Conservation (phyloP, 1,140 invertebrate species). For the Psix sp. region DNA sequence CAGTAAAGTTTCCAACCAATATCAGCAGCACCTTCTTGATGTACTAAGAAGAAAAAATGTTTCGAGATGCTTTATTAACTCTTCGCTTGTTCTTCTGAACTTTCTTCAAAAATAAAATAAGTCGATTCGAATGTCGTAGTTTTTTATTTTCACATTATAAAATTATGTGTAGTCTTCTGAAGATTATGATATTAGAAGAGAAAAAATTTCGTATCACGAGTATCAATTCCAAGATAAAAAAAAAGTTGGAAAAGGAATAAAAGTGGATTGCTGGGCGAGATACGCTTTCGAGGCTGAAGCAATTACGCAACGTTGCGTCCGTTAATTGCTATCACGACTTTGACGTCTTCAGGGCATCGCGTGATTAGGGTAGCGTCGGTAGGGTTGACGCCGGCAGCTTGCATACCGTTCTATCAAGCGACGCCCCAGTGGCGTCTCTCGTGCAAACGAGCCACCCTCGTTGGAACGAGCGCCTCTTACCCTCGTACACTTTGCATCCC, state of each 20-base stretch:
- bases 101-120: no score
- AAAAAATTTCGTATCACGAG: no score
- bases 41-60: neutral
- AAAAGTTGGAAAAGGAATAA: conserved; percentile 11
- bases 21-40: neutral
- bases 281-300: conserved; percentile 50
- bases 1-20: conserved; percentile 28
- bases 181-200: no score
- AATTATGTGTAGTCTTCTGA: no score
- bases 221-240: conserved; percentile 30
- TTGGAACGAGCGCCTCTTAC: conserved; percentile 15
- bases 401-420: conserved; percentile 35
- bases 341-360: conserved; percentile 55
- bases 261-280: conserved; percentile 34
- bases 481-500: conserved; percentile 20
- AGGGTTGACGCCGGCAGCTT: conserved; percentile 42
- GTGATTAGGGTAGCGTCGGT: conserved; percentile 50
- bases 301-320: conserved; percentile 55
- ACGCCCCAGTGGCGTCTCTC: conserved; percentile 32
- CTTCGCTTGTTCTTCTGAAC: no score
- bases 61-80: no score
- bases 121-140: no score
- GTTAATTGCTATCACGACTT: conserved; percentile 60
- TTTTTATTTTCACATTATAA: no score
- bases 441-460: conserved; percentile 48